phyloP scores from a whole-genome alignment of 2,797 vertebrate species.

The Kryptolebias ocellatus region DNA sequence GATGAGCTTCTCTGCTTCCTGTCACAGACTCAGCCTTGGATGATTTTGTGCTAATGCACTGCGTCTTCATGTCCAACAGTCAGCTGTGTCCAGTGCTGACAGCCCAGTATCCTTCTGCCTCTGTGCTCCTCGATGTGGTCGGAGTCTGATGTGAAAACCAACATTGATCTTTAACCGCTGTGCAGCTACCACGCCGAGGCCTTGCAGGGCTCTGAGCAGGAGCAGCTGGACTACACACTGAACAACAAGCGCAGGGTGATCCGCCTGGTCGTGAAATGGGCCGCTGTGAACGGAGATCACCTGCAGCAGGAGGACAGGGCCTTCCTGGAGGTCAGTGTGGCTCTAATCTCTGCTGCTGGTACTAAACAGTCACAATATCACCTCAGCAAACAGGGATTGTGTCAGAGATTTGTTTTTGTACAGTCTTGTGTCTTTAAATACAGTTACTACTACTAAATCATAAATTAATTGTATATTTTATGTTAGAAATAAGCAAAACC shows the following conservation, averaged over 20 bases:
- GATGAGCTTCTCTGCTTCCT: constrained; percentile 39
- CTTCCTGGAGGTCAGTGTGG: constrained; percentile 88
- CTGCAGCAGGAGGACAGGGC: constrained; percentile 92
- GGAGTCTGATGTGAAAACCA: neutral
- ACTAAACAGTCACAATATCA: neutral
- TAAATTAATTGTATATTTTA: no score
- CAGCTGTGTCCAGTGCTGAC: constrained; percentile 92
- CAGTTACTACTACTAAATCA: no score
- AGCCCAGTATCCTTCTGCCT: constrained; percentile 95
- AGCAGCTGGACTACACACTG: constrained; percentile 93
- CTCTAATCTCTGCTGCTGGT: neutral
- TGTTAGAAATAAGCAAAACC: no score
- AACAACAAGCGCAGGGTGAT: constrained; percentile 95
- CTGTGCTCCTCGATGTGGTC: neutral
- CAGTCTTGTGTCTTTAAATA: no score
- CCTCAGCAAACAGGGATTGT: neutral
- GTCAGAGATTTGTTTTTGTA: no score
- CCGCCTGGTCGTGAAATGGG: constrained; percentile 92
- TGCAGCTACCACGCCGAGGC: constrained; percentile 93
- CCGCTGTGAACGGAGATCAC: constrained; percentile 85
- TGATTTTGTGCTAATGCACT: constrained; percentile 97
- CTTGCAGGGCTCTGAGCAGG: constrained; percentile 95
- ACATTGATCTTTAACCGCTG: constrained; percentile 83
- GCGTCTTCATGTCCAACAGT: constrained; percentile 95
- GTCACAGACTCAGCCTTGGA: constrained; percentile 89